These are phyloP conservation scores for Echinometra lucunter DNA, from an alignment of 53 echinoderm and acorn worm genomes.

Conservation along the genomic window DNA sequence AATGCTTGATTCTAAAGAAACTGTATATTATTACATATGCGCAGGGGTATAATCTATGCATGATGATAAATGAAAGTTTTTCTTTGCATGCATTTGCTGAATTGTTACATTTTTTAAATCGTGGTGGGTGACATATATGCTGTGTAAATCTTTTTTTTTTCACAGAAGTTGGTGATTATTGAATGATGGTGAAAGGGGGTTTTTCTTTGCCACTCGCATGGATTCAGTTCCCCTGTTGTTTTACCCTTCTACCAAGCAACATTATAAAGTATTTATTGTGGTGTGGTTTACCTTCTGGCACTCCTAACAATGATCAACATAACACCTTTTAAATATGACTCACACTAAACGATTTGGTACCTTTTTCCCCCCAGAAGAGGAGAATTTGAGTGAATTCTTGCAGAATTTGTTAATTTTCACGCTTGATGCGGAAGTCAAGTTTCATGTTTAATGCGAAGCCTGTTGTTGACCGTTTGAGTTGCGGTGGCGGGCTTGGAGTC, in stretches of 20 bases:
- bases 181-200: background rate
- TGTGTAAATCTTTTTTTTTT: background rate
- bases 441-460: slow-evolving; percentile 38
- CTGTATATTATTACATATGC: no score
- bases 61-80: background rate
- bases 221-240: background rate
- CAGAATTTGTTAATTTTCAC: slow-evolving; percentile 37
- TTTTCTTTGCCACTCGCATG: background rate
- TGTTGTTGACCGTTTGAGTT: slow-evolving; percentile 41
- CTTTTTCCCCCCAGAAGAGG: background rate
- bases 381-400: slow-evolving; percentile 28
- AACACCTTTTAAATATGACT: slow-evolving; percentile 38
- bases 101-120: background rate
- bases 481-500: slow-evolving; percentile 58
- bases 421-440: slow-evolving; percentile 19
- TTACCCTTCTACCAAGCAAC: background rate
- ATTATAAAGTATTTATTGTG: background rate
- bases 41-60: no score
- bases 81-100: background rate
- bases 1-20: no score
- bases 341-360: background rate
- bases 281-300: background rate
- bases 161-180: background rate
- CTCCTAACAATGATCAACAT: background rate
- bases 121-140: background rate